Base-by-base conservation (phyloP, 2,888 invertebrate species). In the Stenotaenia linearis region DNA sequence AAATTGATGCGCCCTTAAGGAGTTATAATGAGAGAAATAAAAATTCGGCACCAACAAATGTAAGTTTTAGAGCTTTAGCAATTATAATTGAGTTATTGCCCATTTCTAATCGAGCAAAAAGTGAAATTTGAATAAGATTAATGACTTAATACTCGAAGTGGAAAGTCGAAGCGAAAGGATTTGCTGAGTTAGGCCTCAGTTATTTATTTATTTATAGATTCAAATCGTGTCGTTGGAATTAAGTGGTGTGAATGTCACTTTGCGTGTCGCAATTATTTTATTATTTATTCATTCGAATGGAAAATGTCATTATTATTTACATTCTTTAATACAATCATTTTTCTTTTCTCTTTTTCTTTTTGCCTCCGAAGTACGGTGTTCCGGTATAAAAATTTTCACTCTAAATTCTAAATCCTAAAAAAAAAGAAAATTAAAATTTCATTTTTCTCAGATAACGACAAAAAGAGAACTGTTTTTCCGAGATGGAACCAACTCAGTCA, bases 391-490 rank as follows among this genome's bases (percentile, higher is more conserved):
- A 25, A 10, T 25, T 61, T 61, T 25, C 25, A 25, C 5, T 61
- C 1, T 61, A 23, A 15, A n/a, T 56, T 21, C 21, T 7, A n/a
- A n/a, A 45, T 18, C n/a, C 5, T 1, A n/a, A 2, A 15, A 1
- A 15, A n/a, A 45, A 15, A 25, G 10, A 23, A 23, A 75, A 9
- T 75, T 9, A 75, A 4, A 12, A 32, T 21, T 78, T 45, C 76
- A 80, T 82, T 77, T 77, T 15, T 21, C 45, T 18, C 89, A 92
- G 91, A 90, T 93, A 87, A 93, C 93, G 88, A 91, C 91, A 86
- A 94, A 94, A 89, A 90, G 94, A 84, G 94, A 94, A 89, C 90
- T 93, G 88, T 94, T 94, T 88, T 94, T 94, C 89, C 84, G 87
- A 86, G 82, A 83, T 85, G 78, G 85, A 85, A 28, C 83, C 83